phyloP scores from a whole-genome alignment of 2,797 vertebrate genomes.

The Aldrovandia affinis region DNA sequence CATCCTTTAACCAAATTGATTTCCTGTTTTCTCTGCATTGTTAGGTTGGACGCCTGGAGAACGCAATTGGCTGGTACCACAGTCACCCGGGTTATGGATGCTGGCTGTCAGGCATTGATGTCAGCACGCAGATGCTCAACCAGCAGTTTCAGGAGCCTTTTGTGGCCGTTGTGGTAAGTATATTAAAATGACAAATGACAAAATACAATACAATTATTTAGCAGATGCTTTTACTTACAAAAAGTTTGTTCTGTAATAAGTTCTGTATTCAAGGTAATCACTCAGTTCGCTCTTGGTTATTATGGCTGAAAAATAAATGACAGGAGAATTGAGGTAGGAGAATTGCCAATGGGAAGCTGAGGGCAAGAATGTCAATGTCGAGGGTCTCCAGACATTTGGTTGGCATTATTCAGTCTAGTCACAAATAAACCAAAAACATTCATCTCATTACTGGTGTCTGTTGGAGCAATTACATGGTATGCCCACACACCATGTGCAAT shows the following conservation, averaged over 20 bases:
- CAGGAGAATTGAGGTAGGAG: background rate
- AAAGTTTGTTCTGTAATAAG: too few relatives aligned
- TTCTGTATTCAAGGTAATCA: background rate
- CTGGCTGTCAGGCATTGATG: conserved; percentile 98
- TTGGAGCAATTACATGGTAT: too few relatives aligned
- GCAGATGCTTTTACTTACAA: too few relatives aligned
- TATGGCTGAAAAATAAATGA: background rate
- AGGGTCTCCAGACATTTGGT: too few relatives aligned
- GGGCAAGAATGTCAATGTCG: background rate
- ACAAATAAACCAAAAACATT: too few relatives aligned
- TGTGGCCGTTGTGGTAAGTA: conserved; percentile 95
- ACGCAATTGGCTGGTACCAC: conserved; percentile 99
- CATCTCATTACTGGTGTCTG: too few relatives aligned
- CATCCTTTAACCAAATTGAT: background rate
- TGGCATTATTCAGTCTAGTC: too few relatives aligned
- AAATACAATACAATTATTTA: too few relatives aligned
- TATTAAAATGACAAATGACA: conserved; percentile 1
- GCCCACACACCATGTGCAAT: too few relatives aligned
- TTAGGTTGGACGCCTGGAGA: conserved; percentile 95
- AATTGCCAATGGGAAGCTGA: background rate
- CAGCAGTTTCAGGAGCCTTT: conserved; percentile 99
- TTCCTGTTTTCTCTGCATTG: conserved; percentile 2
- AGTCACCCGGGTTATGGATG: conserved; percentile 98
- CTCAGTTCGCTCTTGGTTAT: background rate
- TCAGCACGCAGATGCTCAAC: conserved; percentile 99